Base-by-base conservation (phyloP, 2,888 invertebrate species). In the Polydrusus cervinus region DNA sequence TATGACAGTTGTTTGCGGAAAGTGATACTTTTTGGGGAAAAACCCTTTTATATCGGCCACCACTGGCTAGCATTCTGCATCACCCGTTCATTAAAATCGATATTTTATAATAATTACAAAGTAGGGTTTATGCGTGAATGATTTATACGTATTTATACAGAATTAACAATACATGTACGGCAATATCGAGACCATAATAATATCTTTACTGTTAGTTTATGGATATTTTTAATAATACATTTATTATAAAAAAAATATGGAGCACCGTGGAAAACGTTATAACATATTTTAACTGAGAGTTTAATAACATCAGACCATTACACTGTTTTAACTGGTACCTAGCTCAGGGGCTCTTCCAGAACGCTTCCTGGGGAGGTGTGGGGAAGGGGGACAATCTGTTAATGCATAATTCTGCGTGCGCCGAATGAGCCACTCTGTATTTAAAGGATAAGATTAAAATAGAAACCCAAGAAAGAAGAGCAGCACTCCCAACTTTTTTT, bases 381-480 rank as follows among this genome's bases (percentile, higher is more conserved):
- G n/a, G n/a, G n/a, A n/a, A n/a, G n/a, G n/a, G n/a, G n/a, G n/a
- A n/a, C n/a, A n/a, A n/a, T n/a, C n/a, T n/a, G n/a, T n/a, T n/a
- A n/a, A n/a, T n/a, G n/a, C n/a, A n/a, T n/a, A 25, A 25, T 25
- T 25, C 25, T 25, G 25, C 25, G 25, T 25, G 5, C 3, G 5
- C 3, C 1, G 25, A 25, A 5, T 5, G 5, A 25, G 25, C 25
- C 25, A 25, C 34, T 53, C 51, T 57, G 45, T 71, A 57, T 71
- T 64, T 65, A 57, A 60, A 66, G 38, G 47, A 57, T 55, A 66
- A 65, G 57, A 71, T 71, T 65, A 45, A 71, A 71, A 66, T 71
- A 65, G 65, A 71, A 71, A 66, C 14, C 25, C 1, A 71, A 49
- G 57, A 55, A 55, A 53, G 40, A 40, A 14, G n/a, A n/a, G 11